Base-by-base conservation (phyloP, 2,888 invertebrate genomes). In the Macrophya annulata region DNA sequence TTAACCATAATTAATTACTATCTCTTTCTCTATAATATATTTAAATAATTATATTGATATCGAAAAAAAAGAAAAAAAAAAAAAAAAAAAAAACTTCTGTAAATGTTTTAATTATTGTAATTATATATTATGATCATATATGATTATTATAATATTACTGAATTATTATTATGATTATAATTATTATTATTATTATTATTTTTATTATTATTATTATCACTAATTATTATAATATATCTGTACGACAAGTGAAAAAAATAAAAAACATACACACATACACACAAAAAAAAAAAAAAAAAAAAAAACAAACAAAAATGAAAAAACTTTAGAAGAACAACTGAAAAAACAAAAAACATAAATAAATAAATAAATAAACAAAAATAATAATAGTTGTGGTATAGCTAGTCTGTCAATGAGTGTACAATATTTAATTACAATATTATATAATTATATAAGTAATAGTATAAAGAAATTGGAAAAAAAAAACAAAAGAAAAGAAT, bases 401-500 rank as follows among this genome's bases (percentile, higher is more conserved):
- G 92, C 90, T 93, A 93, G 92, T 93, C 91, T 92, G 92, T 92
- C 93, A 93, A 92, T 92, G 92, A 91, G 90, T 93, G 92, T 93
- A 92, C 91, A 92, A 92, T 93, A 92, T 93, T 93, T 92, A 92
- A 92, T 91, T 91, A 93, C 90, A 90, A 91, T 92, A 90, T 87
- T 87, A 86, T 86, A 74, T 74, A 84, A 84, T 62, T 40, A 37
- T 40, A 4, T 71, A 71, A 71, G 37, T 71, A 37, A 71, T 40
- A 71, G 68, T n/a, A 17, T n/a, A 9, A n/a, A 71, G 1, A 71
- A 37, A 31, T n/a, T n/a, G n/a, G n/a, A 71, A 40, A 40, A 37
- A 71, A 40, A 37, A 37, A 68, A 15, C 4, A 8, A 17, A n/a
- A 40, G n/a, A n/a, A 15, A n/a, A n/a, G n/a, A 55, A 8, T n/a